Evolutionary conservation across 2,888 invertebrate species (phyloP).

Genomic region (Latrodectus hesperus): DNA sequence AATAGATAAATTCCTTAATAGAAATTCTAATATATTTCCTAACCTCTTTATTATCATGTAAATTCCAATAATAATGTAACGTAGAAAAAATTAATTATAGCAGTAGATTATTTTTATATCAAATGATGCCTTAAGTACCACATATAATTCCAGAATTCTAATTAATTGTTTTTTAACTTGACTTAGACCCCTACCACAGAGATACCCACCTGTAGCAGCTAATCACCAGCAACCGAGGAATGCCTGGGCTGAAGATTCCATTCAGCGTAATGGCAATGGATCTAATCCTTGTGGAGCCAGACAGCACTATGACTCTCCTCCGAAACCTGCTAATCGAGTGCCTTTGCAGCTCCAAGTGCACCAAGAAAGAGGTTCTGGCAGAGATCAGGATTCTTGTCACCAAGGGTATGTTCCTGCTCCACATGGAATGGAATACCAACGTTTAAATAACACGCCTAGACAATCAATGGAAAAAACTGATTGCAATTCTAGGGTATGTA

Average conservation of each 20-base stretch:
- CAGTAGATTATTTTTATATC: no score
- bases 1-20: no score
- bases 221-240: constrained; percentile 30
- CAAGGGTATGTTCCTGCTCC: not conserved
- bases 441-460: constrained; percentile 6
- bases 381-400: constrained; percentile 15
- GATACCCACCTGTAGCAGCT: constrained; percentile 38
- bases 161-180: not conserved
- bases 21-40: no score
- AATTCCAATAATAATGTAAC: no score
- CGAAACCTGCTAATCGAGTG: constrained; percentile 63
- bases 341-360: constrained; percentile 50
- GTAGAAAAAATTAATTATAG: no score
- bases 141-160: not conserved
- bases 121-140: no score
- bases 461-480: constrained; percentile 33
- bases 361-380: constrained; percentile 24
- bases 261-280: not conserved
- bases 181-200: constrained; percentile 51
- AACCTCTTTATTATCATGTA: no score
- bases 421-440: not conserved
- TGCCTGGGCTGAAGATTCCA: constrained; percentile 34
- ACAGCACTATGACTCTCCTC: constrained; percentile 49
- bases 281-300: constrained; percentile 1
- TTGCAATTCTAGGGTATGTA: constrained; percentile 22